Base-by-base conservation (phyloP, 1,140 invertebrate species). In the Drosophila paulistorum region DNA sequence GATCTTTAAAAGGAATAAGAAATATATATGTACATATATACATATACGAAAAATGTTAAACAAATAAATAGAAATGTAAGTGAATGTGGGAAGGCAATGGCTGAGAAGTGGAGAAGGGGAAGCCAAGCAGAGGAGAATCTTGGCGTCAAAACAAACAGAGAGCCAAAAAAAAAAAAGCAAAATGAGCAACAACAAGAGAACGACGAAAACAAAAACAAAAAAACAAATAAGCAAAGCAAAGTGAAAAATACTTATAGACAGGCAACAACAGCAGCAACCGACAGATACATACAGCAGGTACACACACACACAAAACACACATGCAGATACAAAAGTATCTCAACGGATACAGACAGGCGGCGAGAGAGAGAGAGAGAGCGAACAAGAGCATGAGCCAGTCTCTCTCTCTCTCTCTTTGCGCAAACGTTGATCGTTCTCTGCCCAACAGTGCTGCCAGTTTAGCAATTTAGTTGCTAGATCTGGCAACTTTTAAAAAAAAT, bases 71-170 rank as follows among this genome's bases (percentile, higher is more conserved):
- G 58, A 80, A 89, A 84, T 89, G 17, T 51, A 14, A 17, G 17
- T 51, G 17, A 11, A n/a, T 70, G 57, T 68, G 51, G 33, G 9
- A 35, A 26, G 23, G 33, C 7, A n/a, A n/a, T n/a, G n/a, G n/a
- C n/a, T n/a, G n/a, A n/a, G n/a, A n/a, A n/a, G n/a, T n/a, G n/a
- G n/a, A n/a, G 37, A 13, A 78, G 59, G 65, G 58, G 60, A 71
- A 17, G 45, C 59, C 65, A 68, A 67, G 33, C 14, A 5, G 10
- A 20, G 45, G 51, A 60, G 62, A 68, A 65, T 68, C 73, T 51
- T 51, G 45, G 84, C 84, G 84, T 89, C 83, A 87, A 87, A 87
- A 87, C 84, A 87, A 87, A 89, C 84, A 89, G 80, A 87, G 84
- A 83, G 78, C 35, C 20, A 10, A 68, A 71, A 30, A 30, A 30